Conservation (phyloP, 2,888 invertebrate species). For the Lithophane socia region DNA sequence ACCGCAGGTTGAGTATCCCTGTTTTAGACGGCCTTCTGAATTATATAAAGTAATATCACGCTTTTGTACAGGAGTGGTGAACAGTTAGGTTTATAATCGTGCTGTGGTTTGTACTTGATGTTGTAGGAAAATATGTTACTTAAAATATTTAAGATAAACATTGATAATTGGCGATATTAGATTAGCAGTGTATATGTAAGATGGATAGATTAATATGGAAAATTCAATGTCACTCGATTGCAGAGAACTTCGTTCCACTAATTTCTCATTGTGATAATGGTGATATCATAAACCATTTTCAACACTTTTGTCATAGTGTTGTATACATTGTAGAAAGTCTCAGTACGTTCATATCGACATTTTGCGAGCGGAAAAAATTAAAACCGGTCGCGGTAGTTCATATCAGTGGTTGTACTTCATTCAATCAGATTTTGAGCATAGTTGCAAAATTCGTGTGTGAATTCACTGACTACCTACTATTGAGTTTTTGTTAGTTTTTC, state of each 20-base stretch:
- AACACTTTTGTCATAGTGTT: not conserved
- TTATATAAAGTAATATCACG: slow-evolving; percentile 46
- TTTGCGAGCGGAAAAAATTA: slow-evolving; percentile 5
- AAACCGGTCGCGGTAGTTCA: slow-evolving; percentile 13
- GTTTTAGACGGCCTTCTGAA: slow-evolving; percentile 47
- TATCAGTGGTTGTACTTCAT: slow-evolving; percentile 31
- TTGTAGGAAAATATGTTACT: not conserved
- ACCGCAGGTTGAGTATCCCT: slow-evolving; percentile 50
- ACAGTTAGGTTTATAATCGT: slow-evolving; percentile 17
- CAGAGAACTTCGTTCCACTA: not conserved
- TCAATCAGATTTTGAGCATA: slow-evolving; percentile 43
- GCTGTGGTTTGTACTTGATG: slow-evolving; percentile 21
- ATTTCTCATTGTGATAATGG: not conserved
- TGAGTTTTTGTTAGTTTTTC: slow-evolving; percentile 1
- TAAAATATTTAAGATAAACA: not conserved
- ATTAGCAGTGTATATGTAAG: no score
- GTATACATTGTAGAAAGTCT: not conserved
- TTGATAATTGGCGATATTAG: not conserved
- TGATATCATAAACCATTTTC: not conserved
- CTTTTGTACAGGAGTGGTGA: slow-evolving; percentile 21
- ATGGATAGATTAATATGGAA: not conserved
- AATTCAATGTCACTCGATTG: not conserved
- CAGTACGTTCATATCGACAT: not conserved
- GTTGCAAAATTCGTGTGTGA: slow-evolving; percentile 28
- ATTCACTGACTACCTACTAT: not conserved